Percentiles rank a stretch among this genome's conserved stretches.
Evolutionary conservation across 1,140 invertebrate genomes (phyloP).

Genomic region (Neoseiulus cucumeris): DNA sequence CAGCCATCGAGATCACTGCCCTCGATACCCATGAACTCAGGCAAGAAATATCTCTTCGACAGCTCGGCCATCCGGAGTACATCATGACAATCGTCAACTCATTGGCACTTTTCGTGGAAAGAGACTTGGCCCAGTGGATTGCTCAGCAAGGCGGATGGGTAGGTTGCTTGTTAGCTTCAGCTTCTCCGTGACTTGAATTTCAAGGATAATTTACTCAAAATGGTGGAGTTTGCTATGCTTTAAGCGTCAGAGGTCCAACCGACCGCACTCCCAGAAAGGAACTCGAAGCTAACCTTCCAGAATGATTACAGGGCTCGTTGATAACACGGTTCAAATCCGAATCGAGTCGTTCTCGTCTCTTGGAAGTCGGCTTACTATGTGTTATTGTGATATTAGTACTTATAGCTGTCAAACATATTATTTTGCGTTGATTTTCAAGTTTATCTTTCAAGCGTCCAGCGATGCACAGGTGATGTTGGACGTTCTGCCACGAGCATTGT

Average conservation of each 20-base stretch:
- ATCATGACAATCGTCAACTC: constrained; percentile 38
- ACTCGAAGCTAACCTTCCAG: too few species aligned
- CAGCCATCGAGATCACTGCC: too few species aligned
- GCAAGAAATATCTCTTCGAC: background rate
- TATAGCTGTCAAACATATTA: background rate
- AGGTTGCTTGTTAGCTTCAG: too few species aligned
- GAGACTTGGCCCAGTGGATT: constrained; percentile 44
- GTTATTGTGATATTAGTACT: background rate
- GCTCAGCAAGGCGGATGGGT: constrained; percentile 50
- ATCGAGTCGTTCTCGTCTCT: background rate
- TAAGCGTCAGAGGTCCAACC: too few species aligned
- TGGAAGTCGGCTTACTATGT: background rate
- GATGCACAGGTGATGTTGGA: too few species aligned
- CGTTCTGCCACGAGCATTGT: too few species aligned
- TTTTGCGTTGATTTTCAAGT: background rate
- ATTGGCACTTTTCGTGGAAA: constrained; percentile 40
- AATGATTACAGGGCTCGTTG: background rate
- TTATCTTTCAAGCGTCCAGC: too few species aligned
- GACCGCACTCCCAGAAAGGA: too few species aligned
- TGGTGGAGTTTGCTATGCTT: too few species aligned
- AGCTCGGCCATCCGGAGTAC: constrained; percentile 31
- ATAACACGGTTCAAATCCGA: background rate
- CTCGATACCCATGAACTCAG: background rate
- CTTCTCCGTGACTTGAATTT: too few species aligned
- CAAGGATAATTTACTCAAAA: too few species aligned